Evolutionary conservation across 2,113 vertebrate species (phyloP), one percentile per base, ranked within the genome.

Genomic region (Meleagris gallopavo): DNA sequence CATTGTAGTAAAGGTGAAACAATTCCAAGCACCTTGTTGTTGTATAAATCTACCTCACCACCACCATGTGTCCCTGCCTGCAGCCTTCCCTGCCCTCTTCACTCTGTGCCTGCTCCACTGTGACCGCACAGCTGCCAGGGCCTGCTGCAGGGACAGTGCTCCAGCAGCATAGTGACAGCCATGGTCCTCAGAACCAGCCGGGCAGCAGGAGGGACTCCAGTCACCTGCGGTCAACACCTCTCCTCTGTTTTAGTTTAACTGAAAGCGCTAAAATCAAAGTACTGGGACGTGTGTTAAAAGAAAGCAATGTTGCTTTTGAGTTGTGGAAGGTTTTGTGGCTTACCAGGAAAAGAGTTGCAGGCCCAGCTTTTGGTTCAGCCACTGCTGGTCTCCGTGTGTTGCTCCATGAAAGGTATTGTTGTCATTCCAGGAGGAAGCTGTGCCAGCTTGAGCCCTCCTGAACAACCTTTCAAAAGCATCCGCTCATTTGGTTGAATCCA

Each of bases 401-500:
- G 70, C n/a, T 70, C 77, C 69, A 30, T 1, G 2, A 67, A 65
- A 43, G 48, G 34, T 12, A 5, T 32, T 27, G 25, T 52, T 65
- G 40, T 71, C 46, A 34, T 14, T 27, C 41, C 54, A 24, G 46
- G 21, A 46, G n/a, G 46, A 46, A 14, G n/a, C 38, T 40, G 12
- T 52, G 11, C 13, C 67, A 61, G 24, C 34, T 48, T 32, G 13
- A 40, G 73, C 5, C 40, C 30, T 73, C 29, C 6, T 1, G n/a
- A 65, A 50, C n/a, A 75, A 7, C n/a, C 36, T 48, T 58, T 64
- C 24, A 61, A 36, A 84, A 86, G 22, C 29, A 45, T 61, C n/a
- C 36, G 6, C 36, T 60, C 11, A 3, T 45, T 50, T 0, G 1
- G 25, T 55, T 0, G 1, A 7, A 54, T 11, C 66, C 7, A 4